Evolutionary conservation across 2,113 vertebrate species (phyloP), one percentile per base, ranked within the genome.

Genomic region (Pandion haliaetus): DNA sequence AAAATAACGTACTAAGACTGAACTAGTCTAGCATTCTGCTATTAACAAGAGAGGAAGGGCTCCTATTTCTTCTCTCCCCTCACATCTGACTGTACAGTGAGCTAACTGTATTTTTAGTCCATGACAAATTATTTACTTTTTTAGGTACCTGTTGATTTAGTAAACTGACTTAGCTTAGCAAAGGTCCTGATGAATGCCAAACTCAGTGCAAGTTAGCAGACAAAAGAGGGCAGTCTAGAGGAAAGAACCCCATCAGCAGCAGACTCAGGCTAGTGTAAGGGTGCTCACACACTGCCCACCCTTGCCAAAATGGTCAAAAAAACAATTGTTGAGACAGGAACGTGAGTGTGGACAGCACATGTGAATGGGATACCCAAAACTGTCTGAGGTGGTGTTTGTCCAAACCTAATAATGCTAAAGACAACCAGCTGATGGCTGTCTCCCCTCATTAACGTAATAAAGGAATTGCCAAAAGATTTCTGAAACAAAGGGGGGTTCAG

Each of bases 341-440:
- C 2, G 3, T 4, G 12, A 50, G 26, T 9, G 28, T 31, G 26
- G 61, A 82, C 40, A 42, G 45, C 0, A 0, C 3, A 14, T 6
- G 19, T 18, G 45, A 86, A 77, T 32, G 20, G 38, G 45, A 63
- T 25, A 73, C n/a, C 10, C 29, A 57, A 57, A 84, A 78, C 32
- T 29, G 8, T 55, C 76, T 28, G n/a, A 61, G n/a, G 21, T 47
- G 21, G 34, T 25, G 16, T 69, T 77, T 65, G 36, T 69, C 40
- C 40, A 66, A 61, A 91, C 8, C 17, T 81, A 81, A 24, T 44
- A 89, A 73, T 10, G 16, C 25, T 67, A 42, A 84, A 78, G 40
- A 32, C 26, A 52, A 79, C 11, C 21, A 74, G 65, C 49, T 86
- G 32, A 74, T 42, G 7, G 57, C 8, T 83, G 57, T 26, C 62